Percentiles rank a stretch among this genome's conserved stretches.
Evolutionary conservation across 2,888 invertebrate genomes (phyloP).

Genomic region (Latrodectus hesperus): DNA sequence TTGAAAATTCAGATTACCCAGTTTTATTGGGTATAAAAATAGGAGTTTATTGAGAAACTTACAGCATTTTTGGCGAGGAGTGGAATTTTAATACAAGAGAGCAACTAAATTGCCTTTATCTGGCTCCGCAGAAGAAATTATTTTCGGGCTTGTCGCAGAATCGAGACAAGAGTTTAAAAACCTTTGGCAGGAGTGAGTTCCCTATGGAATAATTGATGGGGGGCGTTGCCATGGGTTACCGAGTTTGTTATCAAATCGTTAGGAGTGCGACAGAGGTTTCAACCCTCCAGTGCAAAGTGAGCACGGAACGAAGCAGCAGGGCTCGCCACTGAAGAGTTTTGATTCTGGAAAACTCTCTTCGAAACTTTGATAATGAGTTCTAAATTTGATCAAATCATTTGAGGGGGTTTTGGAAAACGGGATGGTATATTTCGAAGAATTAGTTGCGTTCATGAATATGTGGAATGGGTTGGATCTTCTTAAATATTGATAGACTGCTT

Average conservation of each 20-base stretch:
- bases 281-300: conserved; percentile 4
- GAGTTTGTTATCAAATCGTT: conserved; percentile 57
- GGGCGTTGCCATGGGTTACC: conserved; percentile 55
- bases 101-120: too few relatives aligned
- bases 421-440: too few relatives aligned
- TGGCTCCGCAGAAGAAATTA: not conserved
- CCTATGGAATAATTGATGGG: conserved; percentile 40
- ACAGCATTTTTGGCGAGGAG: too few relatives aligned
- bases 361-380: conserved; percentile 35
- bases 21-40: too few relatives aligned
- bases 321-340: conserved; percentile 8
- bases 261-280: conserved; percentile 13
- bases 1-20: too few relatives aligned
- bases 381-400: conserved; percentile 31
- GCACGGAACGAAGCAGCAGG: conserved; percentile 20
- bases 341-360: not conserved
- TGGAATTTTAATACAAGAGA: too few relatives aligned
- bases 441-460: too few relatives aligned
- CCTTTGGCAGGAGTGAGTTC: conserved; percentile 19
- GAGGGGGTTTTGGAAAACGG: not conserved
- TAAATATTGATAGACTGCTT: too few relatives aligned
- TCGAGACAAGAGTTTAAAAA: conserved; percentile 22
- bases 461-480: too few relatives aligned
- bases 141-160: conserved; percentile 48
- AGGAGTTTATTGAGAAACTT: too few relatives aligned